Base-by-base conservation (phyloP, 2,113 vertebrate species). In the Charina bottae region DNA sequence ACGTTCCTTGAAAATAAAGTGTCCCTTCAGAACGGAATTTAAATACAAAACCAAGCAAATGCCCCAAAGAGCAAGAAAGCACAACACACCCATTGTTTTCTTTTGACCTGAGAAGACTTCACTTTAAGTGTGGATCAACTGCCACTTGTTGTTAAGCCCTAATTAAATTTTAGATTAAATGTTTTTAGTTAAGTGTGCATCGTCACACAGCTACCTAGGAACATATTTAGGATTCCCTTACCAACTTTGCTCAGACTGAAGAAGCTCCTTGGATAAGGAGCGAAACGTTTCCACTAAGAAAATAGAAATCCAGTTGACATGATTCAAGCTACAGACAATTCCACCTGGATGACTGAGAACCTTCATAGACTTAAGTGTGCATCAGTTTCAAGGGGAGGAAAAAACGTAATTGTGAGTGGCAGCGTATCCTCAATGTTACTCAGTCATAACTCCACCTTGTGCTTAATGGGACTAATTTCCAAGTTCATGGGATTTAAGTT, bases 21-120 rank as follows among this genome's bases (percentile, higher is more conserved):
- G 11, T 59, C 53, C 85, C 83, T 72, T 24, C 0, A 93, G 83
- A 58, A 84, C 28, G n/a, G 56, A 94, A 83, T 49, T 85, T 72
- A 91, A 91, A 49, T 60, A 84, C 13, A 56, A 92, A n/a, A 0
- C 58, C 83, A 54, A 91, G 33, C 11, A 83, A 26, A 24, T 9
- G 28, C 23, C 86, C 23, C 64, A 90, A 94, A 93, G 1, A n/a
- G 33, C 85, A 93, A 17, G 0, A 89, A 89, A 84, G 60, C 83
- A 21, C 0, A 83, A 5, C 0, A 59, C 12, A 6, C 21, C 28
- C 59, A 42, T 83, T 15, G 4, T 86, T 92, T 87, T 78, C 89
- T 55, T 90, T 17, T 46, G 60, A 92, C 92, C 90, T 96, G 90
- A 86, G 90, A 58, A 64, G 15, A 15, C 83, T 53, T 90, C 37